Conservation (phyloP, 2,113 vertebrate genomes). For the Nothocercus julius region DNA sequence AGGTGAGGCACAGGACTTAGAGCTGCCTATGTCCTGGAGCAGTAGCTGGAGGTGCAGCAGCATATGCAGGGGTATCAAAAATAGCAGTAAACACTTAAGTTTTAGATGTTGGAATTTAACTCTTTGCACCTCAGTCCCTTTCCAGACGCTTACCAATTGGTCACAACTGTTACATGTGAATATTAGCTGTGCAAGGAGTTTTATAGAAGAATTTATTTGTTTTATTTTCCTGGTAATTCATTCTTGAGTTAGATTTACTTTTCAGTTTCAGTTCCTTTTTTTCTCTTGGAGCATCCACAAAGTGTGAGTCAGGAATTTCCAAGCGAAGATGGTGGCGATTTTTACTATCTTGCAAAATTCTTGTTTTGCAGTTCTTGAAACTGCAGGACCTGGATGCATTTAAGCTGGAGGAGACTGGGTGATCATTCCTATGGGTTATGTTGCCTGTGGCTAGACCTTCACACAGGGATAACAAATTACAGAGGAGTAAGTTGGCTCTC, state of each 20-base stretch:
- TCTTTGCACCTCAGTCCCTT: background rate
- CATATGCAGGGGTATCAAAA: background rate
- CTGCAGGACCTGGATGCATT: background rate
- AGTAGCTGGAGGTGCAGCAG: background rate
- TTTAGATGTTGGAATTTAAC: background rate
- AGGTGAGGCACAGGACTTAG: background rate
- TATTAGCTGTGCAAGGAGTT: background rate
- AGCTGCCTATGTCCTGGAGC: background rate
- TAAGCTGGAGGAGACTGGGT: background rate
- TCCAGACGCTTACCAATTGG: background rate
- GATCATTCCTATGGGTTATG: background rate
- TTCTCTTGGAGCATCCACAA: background rate
- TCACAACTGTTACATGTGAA: background rate
- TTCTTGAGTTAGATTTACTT: background rate
- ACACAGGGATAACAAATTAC: background rate
- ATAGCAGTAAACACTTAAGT: background rate
- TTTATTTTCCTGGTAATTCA: rapidly evolving
- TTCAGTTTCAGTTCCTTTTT: background rate
- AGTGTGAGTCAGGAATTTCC: background rate
- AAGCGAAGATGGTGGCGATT: background rate
- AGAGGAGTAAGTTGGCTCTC: background rate
- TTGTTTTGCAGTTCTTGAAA: background rate
- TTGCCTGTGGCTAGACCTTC: background rate
- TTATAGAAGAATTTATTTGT: rapidly evolving
- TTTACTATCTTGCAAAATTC: background rate